phyloP scores from a whole-genome alignment of 2,797 vertebrate species.

The Peromyscus nudipes region DNA sequence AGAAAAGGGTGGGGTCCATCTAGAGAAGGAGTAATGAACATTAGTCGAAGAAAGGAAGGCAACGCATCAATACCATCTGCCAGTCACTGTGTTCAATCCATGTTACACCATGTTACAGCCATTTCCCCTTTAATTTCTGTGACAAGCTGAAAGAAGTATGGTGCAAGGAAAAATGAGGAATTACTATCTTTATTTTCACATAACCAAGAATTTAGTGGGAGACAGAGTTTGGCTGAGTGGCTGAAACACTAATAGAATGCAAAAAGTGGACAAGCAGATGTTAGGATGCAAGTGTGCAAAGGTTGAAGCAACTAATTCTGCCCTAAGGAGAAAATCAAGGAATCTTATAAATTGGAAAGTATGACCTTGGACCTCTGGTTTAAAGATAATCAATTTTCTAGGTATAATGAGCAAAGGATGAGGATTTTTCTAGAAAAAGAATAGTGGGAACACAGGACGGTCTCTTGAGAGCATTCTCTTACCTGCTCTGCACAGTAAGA shows the following conservation, averaged over 20 bases:
- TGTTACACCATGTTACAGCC: background rate
- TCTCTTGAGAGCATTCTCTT: background rate
- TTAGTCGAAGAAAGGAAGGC: background rate
- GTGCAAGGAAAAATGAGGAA: background rate
- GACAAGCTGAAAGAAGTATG: background rate
- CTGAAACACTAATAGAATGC: background rate
- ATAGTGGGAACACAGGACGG: background rate
- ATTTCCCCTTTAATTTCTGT: background rate
- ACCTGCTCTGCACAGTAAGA: background rate
- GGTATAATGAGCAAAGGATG: background rate
- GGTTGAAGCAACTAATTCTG: constrained; percentile 1
- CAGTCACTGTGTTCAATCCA: background rate
- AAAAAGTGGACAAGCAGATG: background rate
- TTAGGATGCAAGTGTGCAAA: background rate
- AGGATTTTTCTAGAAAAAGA: background rate
- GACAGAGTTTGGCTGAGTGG: background rate
- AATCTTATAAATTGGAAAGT: background rate
- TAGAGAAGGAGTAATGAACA: background rate
- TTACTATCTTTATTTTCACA: background rate
- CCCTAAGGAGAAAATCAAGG: background rate
- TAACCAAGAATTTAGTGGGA: constrained; percentile 8
- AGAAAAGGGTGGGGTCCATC: background rate
- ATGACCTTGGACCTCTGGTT: background rate
- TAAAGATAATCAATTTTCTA: background rate
- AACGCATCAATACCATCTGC: background rate